Evolutionary conservation across 2,888 invertebrate genomes (phyloP), one percentile per base, ranked within the genome.

Genomic region (Drosophila kambysellisi): DNA sequence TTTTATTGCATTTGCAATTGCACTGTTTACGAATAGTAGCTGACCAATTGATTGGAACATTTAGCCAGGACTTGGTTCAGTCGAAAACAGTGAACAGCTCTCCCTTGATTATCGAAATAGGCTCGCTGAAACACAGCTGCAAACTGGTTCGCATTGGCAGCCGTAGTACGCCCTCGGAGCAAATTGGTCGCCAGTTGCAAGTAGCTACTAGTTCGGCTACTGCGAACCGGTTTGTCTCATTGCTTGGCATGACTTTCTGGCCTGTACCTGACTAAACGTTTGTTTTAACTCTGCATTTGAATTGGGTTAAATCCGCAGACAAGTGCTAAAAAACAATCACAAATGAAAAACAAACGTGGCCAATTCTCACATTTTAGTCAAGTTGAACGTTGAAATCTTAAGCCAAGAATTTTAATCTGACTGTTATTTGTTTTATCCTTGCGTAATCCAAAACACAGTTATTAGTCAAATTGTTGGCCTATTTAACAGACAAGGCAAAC

Each of bases 81-180:
- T 25, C 7, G 12, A 30, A 39, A 39, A 17, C 25, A 39, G 6
- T 39, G 17, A n/a, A 48, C 74, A 70, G 75, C 79, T 86, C 79
- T 81, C 89, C 91, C 87, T 88, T 82, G 84, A 84, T 88, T 82
- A 84, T 89, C 84, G 88, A 88, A 82, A 85, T 70, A 61, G 35
- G 51, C 54, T 63, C 41, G 58, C 11, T 20, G 32, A 35, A 30
- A 68, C 41, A 62, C 91, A 86, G 86, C 86, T 86, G 86, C 84
- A 90, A 86, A 87, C 86, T 75, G 86, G 89, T 89, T 89, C 74
- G 63, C 51, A 50, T 25, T 52, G 25, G 20, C 25, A 33, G 54
- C 46, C 12, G 50, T 9, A 9, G 32, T 51, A 46, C 48, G 56
- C 59, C 41, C 37, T 43, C 70, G 20, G 46, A 58, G 56, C 39